A percentile compares a stretch with the other conserved stretches of the same genome.
phyloP scores from a whole-genome alignment of 2,797 vertebrate genomes.

The Falco novaeseelandiae region DNA sequence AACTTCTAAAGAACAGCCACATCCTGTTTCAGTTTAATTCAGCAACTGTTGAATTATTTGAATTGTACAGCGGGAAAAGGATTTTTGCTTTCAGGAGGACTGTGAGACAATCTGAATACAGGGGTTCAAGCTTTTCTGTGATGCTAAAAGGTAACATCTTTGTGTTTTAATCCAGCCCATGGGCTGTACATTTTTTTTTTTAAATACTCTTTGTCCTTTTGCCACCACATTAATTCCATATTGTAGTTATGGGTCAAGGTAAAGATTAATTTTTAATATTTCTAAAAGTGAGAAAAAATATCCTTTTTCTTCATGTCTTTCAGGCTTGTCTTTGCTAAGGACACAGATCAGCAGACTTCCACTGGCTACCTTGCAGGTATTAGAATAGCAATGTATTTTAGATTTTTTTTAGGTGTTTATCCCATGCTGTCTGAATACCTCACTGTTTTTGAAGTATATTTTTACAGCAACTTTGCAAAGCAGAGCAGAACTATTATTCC shows the following conservation, averaged over 20 bases:
- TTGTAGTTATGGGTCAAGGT: neutral
- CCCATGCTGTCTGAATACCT: neutral
- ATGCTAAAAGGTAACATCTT: neutral
- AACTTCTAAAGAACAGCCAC: neutral
- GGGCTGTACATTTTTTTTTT: neutral
- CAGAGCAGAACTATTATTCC: neutral
- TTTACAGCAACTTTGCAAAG: neutral
- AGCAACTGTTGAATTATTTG: neutral
- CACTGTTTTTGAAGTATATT: neutral
- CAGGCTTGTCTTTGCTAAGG: neutral
- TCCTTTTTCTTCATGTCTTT: neutral
- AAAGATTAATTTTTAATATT: neutral
- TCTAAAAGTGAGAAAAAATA: neutral
- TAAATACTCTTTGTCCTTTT: neutral
- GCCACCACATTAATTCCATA: neutral
- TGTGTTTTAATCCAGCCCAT: neutral
- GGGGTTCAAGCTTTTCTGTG: neutral
- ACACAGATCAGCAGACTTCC: neutral
- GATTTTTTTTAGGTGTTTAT: neutral
- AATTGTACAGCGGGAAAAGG: neutral
- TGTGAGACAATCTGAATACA: neutral
- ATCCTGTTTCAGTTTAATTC: neutral
- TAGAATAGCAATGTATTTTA: neutral
- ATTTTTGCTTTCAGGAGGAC: neutral
- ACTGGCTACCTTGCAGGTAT: neutral